Percentiles rank a stretch among this genome's conserved stretches.
phyloP scores from a whole-genome alignment of 2,113 vertebrate genomes.

The Damaliscus lunatus region DNA sequence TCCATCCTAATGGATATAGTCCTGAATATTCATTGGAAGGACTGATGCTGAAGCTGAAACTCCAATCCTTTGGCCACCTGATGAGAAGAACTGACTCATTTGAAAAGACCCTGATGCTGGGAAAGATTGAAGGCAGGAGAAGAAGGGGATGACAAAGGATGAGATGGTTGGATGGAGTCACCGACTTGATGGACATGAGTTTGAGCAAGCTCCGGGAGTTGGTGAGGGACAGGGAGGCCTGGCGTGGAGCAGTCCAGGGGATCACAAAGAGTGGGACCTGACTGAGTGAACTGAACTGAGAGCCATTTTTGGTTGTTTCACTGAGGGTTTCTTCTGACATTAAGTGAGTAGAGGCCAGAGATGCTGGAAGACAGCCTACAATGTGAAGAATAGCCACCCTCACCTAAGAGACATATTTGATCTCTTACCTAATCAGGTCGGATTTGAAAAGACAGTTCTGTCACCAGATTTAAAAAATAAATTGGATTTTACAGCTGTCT shows the following conservation, averaged over 20 bases:
- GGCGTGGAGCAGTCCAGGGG: not conserved
- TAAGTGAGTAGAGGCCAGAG: not conserved
- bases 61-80: not conserved
- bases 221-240: not conserved
- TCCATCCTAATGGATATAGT: too few species aligned
- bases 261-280: fast-evolving
- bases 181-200: not conserved
- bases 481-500: not conserved
- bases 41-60: too few species aligned
- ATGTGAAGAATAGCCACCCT: not conserved
- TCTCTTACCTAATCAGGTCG: not conserved
- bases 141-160: not conserved
- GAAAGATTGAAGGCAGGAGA: not conserved
- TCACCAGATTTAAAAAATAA: not conserved
- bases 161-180: not conserved
- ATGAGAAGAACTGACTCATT: fast-evolving
- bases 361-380: not conserved
- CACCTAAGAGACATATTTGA: not conserved
- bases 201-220: not conserved
- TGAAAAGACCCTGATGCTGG: not conserved
- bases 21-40: too few species aligned
- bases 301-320: not conserved
- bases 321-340: not conserved
- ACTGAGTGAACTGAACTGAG: not conserved
- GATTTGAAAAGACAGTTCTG: not conserved